A percentile compares a stretch with the other conserved stretches of the same genome.
Conservation (phyloP, 2,797 vertebrate species). For the Fringilla coelebs region DNA sequence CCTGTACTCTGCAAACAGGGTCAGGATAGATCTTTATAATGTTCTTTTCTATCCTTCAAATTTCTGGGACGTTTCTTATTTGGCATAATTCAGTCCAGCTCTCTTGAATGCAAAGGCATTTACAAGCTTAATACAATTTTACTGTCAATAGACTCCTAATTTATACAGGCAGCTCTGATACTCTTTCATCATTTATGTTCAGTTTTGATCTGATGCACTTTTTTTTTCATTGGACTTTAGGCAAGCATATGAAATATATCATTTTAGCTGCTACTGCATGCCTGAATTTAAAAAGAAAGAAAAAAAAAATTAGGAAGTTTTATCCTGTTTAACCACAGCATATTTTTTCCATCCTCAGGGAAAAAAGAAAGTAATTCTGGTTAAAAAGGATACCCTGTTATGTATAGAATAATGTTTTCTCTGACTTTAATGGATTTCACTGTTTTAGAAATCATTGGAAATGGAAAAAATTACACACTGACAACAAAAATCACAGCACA, state of each 20-base stretch:
- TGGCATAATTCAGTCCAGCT: background rate
- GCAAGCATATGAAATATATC: background rate
- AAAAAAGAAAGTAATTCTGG: slow-evolving; percentile 12
- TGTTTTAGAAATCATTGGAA: slow-evolving; percentile 60
- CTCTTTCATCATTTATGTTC: slow-evolving; percentile 10
- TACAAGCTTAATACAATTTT: slow-evolving; percentile 24
- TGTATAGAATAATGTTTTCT: slow-evolving; percentile 64
- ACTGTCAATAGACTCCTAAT: slow-evolving; percentile 5
- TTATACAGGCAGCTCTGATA: slow-evolving; percentile 13
- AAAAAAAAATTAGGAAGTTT: slow-evolving; percentile 43
- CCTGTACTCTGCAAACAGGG: background rate
- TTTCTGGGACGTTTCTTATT: background rate
- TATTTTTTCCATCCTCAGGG: slow-evolving; percentile 48
- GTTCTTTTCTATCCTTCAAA: background rate
- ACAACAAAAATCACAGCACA: slow-evolving; percentile 52
- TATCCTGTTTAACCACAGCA: slow-evolving; percentile 46
- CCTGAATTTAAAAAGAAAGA: slow-evolving; percentile 21
- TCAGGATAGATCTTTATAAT: background rate
- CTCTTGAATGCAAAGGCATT: background rate
- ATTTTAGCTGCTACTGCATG: slow-evolving; percentile 34
- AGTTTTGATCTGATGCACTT: background rate
- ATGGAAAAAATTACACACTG: slow-evolving; percentile 47
- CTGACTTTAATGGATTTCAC: slow-evolving; percentile 33
- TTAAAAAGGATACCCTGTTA: slow-evolving; percentile 64
- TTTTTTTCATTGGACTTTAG: background rate